These are phyloP conservation scores for Lasioglossum leucozonium DNA, from an alignment of 2,888 invertebrate species.

Conservation along the genomic window DNA sequence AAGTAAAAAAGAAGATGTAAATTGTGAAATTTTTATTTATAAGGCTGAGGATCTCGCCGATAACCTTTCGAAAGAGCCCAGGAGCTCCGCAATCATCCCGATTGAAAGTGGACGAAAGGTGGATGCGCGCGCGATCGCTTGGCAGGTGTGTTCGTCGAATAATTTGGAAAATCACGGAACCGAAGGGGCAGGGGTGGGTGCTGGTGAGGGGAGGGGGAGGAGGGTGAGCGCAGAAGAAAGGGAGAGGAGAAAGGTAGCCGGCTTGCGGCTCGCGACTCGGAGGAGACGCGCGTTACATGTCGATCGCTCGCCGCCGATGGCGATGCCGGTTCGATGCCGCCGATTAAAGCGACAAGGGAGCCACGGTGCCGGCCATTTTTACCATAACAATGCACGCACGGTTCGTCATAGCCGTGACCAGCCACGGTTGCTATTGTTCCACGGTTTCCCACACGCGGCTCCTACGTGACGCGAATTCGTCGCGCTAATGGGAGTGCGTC, in stretches of 20 bases:
- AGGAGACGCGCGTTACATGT: constrained; percentile 38
- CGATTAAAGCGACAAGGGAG: constrained; percentile 61
- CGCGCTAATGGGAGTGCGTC: constrained; percentile 73
- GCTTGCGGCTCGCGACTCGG: background rate
- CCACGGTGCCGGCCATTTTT: constrained; percentile 56
- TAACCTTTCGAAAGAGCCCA: background rate
- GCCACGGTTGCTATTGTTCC: constrained; percentile 71
- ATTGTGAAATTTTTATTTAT: background rate
- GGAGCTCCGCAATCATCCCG: background rate
- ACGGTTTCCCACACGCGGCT: constrained; percentile 76
- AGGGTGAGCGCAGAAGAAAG: background rate
- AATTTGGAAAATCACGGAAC: constrained; percentile 43
- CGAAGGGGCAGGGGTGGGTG: background rate
- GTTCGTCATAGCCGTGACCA: constrained; percentile 64
- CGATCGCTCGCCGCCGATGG: constrained; percentile 38
- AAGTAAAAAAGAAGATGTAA: background rate
- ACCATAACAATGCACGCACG: constrained; percentile 66
- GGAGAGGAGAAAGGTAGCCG: constrained; percentile 24
- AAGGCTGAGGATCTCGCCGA: background rate
- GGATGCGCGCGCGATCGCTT: constrained; percentile 11
- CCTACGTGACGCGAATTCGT: constrained; percentile 78
- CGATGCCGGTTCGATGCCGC: background rate
- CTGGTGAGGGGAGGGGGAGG: too few species aligned
- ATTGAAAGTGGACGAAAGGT: background rate
- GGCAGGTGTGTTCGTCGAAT: constrained; percentile 40